Evolutionary conservation across 2,888 invertebrate genomes (phyloP).

Genomic region (Prionchulus punctatus): DNA sequence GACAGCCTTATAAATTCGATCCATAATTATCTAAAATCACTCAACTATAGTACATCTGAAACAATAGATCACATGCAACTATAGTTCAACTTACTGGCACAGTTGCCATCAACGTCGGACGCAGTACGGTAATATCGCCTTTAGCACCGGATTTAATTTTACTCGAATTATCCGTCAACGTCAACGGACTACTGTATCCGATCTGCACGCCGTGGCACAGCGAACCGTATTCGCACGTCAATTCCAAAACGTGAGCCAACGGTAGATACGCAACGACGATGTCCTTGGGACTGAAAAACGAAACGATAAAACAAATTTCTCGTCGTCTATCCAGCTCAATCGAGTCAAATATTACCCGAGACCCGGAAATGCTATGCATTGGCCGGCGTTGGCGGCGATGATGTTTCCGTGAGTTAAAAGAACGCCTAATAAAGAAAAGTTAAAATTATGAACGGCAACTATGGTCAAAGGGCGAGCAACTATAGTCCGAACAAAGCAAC

Average conservation of each 20-base stretch:
- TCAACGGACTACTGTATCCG: constrained; percentile 87
- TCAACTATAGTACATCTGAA: not conserved
- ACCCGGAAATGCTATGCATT: constrained; percentile 32
- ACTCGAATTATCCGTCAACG: constrained; percentile 51
- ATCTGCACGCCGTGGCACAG: constrained; percentile 62
- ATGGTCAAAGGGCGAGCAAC: no score
- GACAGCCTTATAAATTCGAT: constrained; percentile 89
- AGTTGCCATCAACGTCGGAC: constrained; percentile 83
- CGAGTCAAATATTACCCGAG: constrained; percentile 27
- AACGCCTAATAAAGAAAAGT: constrained; percentile 30
- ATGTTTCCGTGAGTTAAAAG: constrained; percentile 38
- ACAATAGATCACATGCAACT: not conserved
- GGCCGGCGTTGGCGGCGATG: constrained; percentile 37
- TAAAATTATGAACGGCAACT: no score
- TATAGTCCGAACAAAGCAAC: no score
- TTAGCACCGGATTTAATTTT: constrained; percentile 86
- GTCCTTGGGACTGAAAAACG: constrained; percentile 42
- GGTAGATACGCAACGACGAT: constrained; percentile 86
- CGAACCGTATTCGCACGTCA: constrained; percentile 52
- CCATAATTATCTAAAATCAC: constrained; percentile 65
- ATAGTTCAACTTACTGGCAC: constrained; percentile 58
- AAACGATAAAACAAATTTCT: no score
- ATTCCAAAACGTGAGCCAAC: constrained; percentile 86
- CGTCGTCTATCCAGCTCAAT: no score
- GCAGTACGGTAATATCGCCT: constrained; percentile 77